phyloP scores from a whole-genome alignment of 2,888 invertebrate species.

The Geotrupes spiniger region DNA sequence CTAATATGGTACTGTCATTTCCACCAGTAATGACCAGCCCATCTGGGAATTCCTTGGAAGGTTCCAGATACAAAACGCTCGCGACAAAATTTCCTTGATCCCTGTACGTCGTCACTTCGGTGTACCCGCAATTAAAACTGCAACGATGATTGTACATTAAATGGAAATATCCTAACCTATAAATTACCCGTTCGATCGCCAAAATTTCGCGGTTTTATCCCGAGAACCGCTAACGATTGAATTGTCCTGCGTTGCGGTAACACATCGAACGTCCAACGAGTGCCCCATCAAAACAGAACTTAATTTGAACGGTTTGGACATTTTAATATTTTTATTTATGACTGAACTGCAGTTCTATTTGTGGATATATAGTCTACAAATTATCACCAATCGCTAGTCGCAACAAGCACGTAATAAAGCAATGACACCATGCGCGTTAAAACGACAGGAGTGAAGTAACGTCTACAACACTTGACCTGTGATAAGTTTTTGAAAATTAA shows the following conservation, averaged over 20 bases:
- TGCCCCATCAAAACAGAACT: slow-evolving; percentile 78
- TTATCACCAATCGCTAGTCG: too few species aligned
- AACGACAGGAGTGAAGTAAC: too few species aligned
- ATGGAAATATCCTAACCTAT: slow-evolving; percentile 17
- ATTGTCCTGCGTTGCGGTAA: slow-evolving; percentile 64
- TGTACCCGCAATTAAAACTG: slow-evolving; percentile 61
- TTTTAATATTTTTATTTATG: slow-evolving; percentile 21
- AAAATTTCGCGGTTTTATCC: slow-evolving; percentile 83
- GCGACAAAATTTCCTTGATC: slow-evolving; percentile 87
- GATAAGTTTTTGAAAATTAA: too few species aligned
- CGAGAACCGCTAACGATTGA: slow-evolving; percentile 84
- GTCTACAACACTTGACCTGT: too few species aligned
- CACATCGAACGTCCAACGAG: slow-evolving; percentile 79
- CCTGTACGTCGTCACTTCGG: slow-evolving; percentile 64
- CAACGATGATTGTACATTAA: slow-evolving; percentile 30
- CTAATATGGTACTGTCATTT: slow-evolving; percentile 80
- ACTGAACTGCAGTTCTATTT: too few species aligned
- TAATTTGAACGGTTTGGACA: slow-evolving; percentile 64
- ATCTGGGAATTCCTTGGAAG: slow-evolving; percentile 65
- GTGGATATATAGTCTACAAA: too few species aligned
- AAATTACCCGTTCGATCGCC: slow-evolving; percentile 73
- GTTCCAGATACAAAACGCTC: slow-evolving; percentile 73
- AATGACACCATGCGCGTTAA: too few species aligned
- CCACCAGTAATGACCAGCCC: slow-evolving; percentile 86
- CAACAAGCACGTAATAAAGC: too few species aligned